Conservation (phyloP, 2,888 invertebrate genomes). For the Brachynemurus nebulosus region DNA sequence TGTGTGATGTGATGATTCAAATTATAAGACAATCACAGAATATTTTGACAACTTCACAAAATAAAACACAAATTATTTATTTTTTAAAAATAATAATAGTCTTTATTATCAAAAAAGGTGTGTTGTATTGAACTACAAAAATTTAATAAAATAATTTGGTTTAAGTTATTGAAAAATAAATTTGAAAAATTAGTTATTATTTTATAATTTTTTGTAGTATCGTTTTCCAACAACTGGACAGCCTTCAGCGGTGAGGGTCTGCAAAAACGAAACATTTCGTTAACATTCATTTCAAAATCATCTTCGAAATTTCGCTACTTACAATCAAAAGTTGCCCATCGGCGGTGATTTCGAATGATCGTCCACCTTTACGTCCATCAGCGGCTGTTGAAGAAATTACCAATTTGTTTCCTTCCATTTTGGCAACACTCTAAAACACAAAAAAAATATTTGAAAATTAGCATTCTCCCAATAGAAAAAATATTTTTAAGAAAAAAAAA, state of each 20-base stretch:
- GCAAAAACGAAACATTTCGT: background rate
- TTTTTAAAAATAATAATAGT: too few species aligned
- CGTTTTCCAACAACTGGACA: background rate
- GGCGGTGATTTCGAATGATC: conserved; percentile 25
- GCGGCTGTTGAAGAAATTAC: conserved; percentile 30
- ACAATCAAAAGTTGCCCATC: background rate
- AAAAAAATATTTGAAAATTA: too few species aligned
- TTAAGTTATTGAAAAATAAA: background rate
- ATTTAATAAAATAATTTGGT: too few species aligned
- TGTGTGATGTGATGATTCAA: too few species aligned
- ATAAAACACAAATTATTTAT: too few species aligned
- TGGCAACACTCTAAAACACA: conserved; percentile 38
- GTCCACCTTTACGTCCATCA: conserved; percentile 25
- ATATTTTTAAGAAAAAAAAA: too few species aligned
- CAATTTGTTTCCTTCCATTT: conserved; percentile 36
- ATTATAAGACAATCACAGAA: too few species aligned
- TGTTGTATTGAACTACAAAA: too few species aligned
- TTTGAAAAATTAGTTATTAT: background rate
- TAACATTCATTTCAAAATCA: background rate
- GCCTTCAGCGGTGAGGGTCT: conserved; percentile 2
- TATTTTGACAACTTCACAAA: too few species aligned
- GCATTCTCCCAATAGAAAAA: too few species aligned
- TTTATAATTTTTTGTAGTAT: conserved; percentile 1
- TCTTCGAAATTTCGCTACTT: background rate
- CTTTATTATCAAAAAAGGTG: too few species aligned